Percentiles rank a stretch among this genome's conserved stretches.
Evolutionary conservation across 2,113 vertebrate species (phyloP).

Genomic region (Prunella fulvescens): DNA sequence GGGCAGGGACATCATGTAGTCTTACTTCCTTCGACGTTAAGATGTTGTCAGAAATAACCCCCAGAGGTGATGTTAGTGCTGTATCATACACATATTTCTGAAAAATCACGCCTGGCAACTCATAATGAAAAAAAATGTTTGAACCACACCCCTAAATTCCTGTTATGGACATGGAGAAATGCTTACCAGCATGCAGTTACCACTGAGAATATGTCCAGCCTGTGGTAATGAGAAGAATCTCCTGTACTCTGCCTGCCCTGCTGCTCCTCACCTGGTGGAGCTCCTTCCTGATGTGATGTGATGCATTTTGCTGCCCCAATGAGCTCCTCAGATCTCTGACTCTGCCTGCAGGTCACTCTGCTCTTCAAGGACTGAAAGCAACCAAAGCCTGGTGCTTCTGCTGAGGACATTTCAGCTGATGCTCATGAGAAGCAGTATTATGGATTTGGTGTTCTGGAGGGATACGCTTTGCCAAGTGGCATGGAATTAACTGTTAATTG

Average conservation of each 20-base stretch:
- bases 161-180: background rate
- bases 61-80: background rate
- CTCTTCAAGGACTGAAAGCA: background rate
- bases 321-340: background rate
- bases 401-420: background rate
- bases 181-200: background rate
- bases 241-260: background rate
- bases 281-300: background rate
- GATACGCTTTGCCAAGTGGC: background rate
- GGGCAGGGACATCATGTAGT: background rate
- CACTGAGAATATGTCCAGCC: background rate
- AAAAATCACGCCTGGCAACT: background rate
- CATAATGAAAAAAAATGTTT: background rate
- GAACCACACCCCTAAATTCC: background rate
- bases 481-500: background rate
- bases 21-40: background rate
- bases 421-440: background rate
- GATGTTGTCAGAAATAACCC: background rate
- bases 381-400: background rate
- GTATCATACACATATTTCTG: background rate
- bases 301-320: background rate
- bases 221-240: background rate
- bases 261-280: background rate
- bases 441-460: background rate
- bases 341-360: accelerated